Evolutionary conservation across 2,888 invertebrate genomes (phyloP), one percentile per base, ranked within the genome.

Genomic region (Coelopa pilipes): DNA sequence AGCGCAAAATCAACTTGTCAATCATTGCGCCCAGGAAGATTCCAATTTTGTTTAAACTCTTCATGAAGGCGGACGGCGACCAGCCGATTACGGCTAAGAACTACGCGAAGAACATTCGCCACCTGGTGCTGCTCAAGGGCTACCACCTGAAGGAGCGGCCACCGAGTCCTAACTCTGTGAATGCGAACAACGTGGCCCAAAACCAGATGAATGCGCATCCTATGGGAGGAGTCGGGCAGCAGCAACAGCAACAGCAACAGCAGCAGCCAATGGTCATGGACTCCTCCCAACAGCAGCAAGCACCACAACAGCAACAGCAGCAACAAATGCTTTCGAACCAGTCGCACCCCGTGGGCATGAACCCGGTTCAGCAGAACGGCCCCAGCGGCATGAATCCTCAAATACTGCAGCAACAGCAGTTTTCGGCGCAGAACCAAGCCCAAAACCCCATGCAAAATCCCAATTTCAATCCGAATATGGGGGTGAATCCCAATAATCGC

Each of bases 31-130:
- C 98, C 0, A 90, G 97, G 66, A 96, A 96, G 85, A 93, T 97
- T 79, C 94, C 96, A 0, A 92, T 94, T 0, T 87, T 98, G 1
- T 93, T 94, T 80, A 94, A 95, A 82, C 88, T 98, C 9, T 98
- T 94, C 88, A 96, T 97, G 85, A 95, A 94, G 85, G 94, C 96
- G 1, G 96, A 96, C 11, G 96, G 96, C 0, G 96, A 96, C 86
- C 89, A 95, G 70, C 91, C 92, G 0, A 92, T 93, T 0, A 93
- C 93, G 80, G 93, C 93, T 15, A 94, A 97, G 86, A 97, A 97
- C 86, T 98, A 96, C 85, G 96, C 97, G 0, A 95, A 96, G 87
- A 97, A 96, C 86, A 92, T 93, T 0, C 89, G 95, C 9, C 95
- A 96, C 88, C 89, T 95, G 74, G 94, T 96, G 2, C 88, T 96